A percentile compares a stretch with the other conserved stretches of the same genome.
These are phyloP conservation scores for Petrolisthes manimaculis DNA, from an alignment of 2,888 invertebrate genomes.

Conservation along the genomic window DNA sequence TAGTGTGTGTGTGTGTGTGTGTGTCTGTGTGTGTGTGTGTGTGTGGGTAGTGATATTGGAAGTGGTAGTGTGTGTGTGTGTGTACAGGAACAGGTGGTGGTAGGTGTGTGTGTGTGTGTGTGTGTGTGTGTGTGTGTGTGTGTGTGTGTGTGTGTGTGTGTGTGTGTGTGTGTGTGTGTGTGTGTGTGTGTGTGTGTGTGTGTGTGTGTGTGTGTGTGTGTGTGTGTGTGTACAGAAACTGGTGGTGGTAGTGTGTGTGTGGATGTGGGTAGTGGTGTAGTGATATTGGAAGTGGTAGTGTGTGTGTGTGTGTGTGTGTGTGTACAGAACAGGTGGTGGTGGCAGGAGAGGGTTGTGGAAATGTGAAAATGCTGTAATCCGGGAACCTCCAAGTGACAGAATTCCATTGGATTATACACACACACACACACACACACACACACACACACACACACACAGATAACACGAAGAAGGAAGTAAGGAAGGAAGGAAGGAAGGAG, in stretches of 20 bases:
- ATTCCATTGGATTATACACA: not conserved
- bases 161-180: slow-evolving; percentile 6
- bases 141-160: not conserved
- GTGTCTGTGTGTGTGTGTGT: slow-evolving; percentile 14
- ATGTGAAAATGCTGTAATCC: no score
- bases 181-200: not conserved
- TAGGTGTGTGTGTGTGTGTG: slow-evolving; percentile 14
- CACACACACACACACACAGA: no score
- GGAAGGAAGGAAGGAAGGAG: not conserved
- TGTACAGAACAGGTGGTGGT: not conserved
- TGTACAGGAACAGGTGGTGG: not conserved
- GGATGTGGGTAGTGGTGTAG: not conserved
- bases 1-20: not conserved
- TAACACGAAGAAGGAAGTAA: not conserved
- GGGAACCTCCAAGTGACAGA: not conserved
- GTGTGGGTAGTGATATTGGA: not conserved
- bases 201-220: not conserved
- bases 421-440: no score
- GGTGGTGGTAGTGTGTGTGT: slow-evolving; percentile 13
- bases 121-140: not conserved
- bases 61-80: not conserved
- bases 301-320: not conserved
- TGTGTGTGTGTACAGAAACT: not conserved
- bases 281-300: not conserved
- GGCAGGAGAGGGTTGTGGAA: no score